Conservation (phyloP, 2,797 vertebrate species). For the Hemitrygon akajei region DNA sequence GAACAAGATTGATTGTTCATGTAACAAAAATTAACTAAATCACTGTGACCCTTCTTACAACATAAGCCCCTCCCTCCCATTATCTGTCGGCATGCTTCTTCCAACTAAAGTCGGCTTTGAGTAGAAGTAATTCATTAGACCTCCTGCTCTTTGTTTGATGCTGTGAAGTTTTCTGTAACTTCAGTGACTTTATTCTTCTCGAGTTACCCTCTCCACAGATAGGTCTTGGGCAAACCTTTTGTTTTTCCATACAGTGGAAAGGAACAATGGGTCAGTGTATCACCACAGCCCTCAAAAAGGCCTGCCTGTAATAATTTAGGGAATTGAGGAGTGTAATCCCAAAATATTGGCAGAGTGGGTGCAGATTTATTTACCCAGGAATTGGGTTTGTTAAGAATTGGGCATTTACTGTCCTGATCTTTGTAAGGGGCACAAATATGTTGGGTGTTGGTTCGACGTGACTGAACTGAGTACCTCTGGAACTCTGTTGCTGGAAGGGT, state of each 20-base stretch:
- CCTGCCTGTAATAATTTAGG: not conserved
- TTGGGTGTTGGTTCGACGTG: not conserved
- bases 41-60: not conserved
- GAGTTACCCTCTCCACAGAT: not conserved
- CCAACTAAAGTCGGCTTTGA: not conserved
- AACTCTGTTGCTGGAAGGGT: not conserved
- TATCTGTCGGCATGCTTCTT: no score
- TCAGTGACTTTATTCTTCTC: no score
- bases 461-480: no score
- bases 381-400: not conserved
- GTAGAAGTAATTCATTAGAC: not conserved
- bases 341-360: not conserved
- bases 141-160: not conserved
- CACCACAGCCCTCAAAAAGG: not conserved
- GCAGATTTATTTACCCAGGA: not conserved
- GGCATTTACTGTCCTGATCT: not conserved
- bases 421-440: not conserved
- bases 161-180: not conserved
- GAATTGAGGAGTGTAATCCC: not conserved
- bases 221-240: not conserved
- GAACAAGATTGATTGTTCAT: not conserved
- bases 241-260: not conserved
- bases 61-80: not conserved
- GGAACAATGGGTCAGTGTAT: not conserved
- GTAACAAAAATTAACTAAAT: not conserved